These are phyloP conservation scores for Arnoldichthys spilopterus DNA, from an alignment of 2,797 vertebrate species.

Conservation along the genomic window DNA sequence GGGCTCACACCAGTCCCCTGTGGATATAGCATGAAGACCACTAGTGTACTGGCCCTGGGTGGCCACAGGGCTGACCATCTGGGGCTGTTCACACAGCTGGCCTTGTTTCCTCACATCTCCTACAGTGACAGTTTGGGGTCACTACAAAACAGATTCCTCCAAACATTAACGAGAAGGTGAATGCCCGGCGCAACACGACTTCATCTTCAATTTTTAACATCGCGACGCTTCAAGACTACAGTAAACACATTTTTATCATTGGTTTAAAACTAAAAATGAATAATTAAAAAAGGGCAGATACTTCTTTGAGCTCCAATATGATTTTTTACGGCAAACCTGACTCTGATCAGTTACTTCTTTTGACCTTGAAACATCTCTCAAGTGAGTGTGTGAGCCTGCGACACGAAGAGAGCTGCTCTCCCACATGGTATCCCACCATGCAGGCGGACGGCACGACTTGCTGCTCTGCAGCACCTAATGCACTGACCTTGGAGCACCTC, in stretches of 20 bases:
- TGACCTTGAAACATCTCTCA: not conserved
- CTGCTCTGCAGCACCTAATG: conserved; percentile 56
- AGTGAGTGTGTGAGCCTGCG: conserved; percentile 12
- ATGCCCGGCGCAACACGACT: not conserved
- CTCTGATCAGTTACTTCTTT: not conserved
- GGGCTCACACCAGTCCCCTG: not conserved
- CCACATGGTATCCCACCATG: conserved; percentile 1
- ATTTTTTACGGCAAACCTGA: not conserved
- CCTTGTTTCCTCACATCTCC: conserved; percentile 33
- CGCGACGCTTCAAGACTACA: not conserved
- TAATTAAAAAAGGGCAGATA: not conserved
- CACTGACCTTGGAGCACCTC: conserved; percentile 72
- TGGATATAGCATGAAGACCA: conserved; percentile 1
- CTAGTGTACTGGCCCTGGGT: not conserved
- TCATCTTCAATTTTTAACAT: not conserved
- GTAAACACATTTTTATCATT: not conserved
- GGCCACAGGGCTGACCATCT: conserved; percentile 19
- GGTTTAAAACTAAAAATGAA: not conserved
- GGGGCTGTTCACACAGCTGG: conserved; percentile 45
- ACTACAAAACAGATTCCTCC: conserved; percentile 36
- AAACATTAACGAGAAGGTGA: conserved; percentile 16
- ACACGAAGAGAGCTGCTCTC: conserved; percentile 15
- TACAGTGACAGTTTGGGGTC: conserved; percentile 32
- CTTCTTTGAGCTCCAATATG: not conserved
- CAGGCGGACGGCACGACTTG: conserved; percentile 7